Percentiles rank a stretch among this genome's conserved stretches.
These are phyloP conservation scores for Alligator mississippiensis DNA, from an alignment of 2,113 vertebrate genomes.

Conservation along the genomic window DNA sequence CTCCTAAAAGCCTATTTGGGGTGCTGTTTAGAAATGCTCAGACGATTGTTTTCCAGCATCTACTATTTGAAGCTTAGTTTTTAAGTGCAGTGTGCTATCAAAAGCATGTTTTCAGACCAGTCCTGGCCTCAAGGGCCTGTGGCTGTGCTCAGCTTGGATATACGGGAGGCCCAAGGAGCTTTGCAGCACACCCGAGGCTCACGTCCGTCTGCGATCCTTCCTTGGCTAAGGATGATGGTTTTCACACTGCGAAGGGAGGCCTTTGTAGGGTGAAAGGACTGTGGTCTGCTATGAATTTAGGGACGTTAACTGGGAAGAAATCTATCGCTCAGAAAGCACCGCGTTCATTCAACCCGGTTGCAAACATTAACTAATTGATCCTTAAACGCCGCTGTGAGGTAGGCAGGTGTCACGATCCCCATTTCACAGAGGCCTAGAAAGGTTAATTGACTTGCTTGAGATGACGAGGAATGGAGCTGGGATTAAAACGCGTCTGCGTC, in stretches of 20 bases:
- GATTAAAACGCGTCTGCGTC: not conserved
- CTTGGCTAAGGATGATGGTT: not conserved
- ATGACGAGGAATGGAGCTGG: not conserved
- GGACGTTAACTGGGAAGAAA: no score
- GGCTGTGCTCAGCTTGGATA: constrained; percentile 17
- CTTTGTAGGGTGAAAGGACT: not conserved
- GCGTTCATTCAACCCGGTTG: not conserved
- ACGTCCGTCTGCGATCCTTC: not conserved
- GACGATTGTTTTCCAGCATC: constrained; percentile 57
- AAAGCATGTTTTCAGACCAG: not conserved
- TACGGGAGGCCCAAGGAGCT: constrained; percentile 41
- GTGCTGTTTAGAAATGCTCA: constrained; percentile 22
- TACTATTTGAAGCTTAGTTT: constrained; percentile 44
- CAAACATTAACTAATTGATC: not conserved
- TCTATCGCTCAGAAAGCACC: not conserved
- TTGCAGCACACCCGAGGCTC: constrained; percentile 15
- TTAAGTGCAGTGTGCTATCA: not conserved
- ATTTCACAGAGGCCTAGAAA: not conserved
- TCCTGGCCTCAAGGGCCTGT: constrained; percentile 33
- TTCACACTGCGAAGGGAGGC: not conserved
- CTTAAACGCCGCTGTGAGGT: not conserved
- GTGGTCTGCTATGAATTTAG: no score
- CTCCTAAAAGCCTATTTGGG: constrained; percentile 13
- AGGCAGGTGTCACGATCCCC: not conserved
- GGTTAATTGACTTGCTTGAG: not conserved